Percentiles rank a stretch among this genome's conserved stretches.
These are phyloP conservation scores for Lottia gigantea DNA, from an alignment of 2,888 invertebrate genomes.

Conservation along the genomic window DNA sequence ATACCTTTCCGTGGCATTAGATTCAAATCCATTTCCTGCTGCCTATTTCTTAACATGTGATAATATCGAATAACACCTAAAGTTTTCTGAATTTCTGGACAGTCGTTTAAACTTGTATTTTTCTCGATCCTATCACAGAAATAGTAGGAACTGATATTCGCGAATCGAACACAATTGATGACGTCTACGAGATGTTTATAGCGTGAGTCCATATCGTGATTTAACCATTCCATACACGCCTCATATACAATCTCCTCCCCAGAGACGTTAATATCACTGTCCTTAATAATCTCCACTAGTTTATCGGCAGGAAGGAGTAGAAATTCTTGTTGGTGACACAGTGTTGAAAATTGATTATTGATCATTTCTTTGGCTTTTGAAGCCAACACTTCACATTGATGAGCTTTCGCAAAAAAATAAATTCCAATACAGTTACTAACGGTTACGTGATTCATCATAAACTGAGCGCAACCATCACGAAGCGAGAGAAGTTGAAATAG, in stretches of 20 bases:
- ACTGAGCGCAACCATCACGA: slow-evolving; percentile 63
- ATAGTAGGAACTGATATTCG: slow-evolving; percentile 65
- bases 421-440: slow-evolving; percentile 64
- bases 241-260: slow-evolving; percentile 62
- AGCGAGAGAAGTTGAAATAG: slow-evolving; percentile 62
- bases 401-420: slow-evolving; percentile 65
- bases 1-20: slow-evolving; percentile 61
- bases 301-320: slow-evolving; percentile 61
- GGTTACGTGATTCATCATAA: slow-evolving; percentile 63
- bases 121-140: slow-evolving; percentile 65
- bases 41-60: slow-evolving; percentile 63
- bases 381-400: slow-evolving; percentile 57
- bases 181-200: slow-evolving; percentile 43
- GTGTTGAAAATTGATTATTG: slow-evolving; percentile 48
- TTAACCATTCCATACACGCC: slow-evolving; percentile 62
- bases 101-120: slow-evolving; percentile 41
- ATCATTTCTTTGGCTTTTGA: slow-evolving; percentile 58
- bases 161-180: slow-evolving; percentile 63
- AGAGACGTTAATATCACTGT: slow-evolving; percentile 60
- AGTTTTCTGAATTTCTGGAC: slow-evolving; percentile 40
- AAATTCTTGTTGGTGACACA: slow-evolving; percentile 62
- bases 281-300: slow-evolving; percentile 61
- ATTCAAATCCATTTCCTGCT: slow-evolving; percentile 63
- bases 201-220: slow-evolving; percentile 41
- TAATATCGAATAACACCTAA: slow-evolving; percentile 57